These are phyloP conservation scores for Micromys minutus DNA, from an alignment of 2,113 vertebrate species.

Conservation along the genomic window DNA sequence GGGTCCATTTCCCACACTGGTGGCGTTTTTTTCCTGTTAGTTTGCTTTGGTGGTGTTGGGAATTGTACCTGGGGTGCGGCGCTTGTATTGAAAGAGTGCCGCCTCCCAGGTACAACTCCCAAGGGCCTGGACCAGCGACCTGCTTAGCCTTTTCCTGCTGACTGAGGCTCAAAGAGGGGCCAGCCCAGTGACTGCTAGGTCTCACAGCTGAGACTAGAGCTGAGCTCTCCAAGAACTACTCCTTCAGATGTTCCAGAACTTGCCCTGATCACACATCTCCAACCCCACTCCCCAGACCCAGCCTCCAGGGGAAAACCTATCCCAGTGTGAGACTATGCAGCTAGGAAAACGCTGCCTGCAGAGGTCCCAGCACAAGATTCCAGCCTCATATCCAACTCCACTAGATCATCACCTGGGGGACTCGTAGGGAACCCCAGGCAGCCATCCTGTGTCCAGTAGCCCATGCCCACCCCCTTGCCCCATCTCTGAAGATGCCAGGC, in stretches of 20 bases:
- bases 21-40: no score
- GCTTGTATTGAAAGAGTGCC: not conserved
- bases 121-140: not conserved
- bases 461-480: not conserved
- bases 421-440: rapidly evolving
- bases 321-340: not conserved
- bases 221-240: not conserved
- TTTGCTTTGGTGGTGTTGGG: not conserved
- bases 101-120: not conserved
- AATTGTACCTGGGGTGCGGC: not conserved
- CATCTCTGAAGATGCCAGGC: not conserved
- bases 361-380: rapidly evolving
- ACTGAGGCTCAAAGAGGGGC: not conserved
- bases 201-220: not conserved
- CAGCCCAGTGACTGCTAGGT: not conserved
- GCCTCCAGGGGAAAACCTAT: not conserved
- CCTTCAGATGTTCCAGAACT: not conserved
- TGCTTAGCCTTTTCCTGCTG: not conserved
- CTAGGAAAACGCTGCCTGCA: rapidly evolving
- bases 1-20: not conserved
- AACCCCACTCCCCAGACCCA: rapidly evolving
- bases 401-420: not conserved
- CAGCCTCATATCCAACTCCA: not conserved
- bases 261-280: not conserved
- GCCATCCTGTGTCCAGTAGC: rapidly evolving